Evolutionary conservation across 30 jellyfish, hydroid and myxozoan species (phyloP).

Genomic region (Turritopsis dohrnii): DNA sequence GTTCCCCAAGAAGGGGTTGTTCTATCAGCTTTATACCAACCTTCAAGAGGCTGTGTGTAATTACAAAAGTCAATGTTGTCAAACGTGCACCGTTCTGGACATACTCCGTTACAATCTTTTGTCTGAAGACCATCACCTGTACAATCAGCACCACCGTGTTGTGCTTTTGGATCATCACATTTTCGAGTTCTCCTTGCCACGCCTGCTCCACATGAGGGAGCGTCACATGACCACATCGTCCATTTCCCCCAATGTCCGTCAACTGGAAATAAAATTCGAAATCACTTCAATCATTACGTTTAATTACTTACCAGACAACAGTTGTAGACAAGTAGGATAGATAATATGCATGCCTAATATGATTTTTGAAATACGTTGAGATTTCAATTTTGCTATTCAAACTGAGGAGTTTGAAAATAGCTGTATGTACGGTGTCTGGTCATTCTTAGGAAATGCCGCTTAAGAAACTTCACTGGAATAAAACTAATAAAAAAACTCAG

Average conservation of each 20-base stretch:
- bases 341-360: no score
- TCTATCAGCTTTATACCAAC: background rate
- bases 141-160: slow-evolving; percentile 11
- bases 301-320: no score
- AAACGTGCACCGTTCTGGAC: background rate
- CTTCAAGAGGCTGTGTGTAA: background rate
- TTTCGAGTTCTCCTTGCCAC: background rate
- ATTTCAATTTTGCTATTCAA: no score
- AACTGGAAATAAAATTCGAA: no score
- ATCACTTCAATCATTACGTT: no score
- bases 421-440: no score
- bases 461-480: no score
- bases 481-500: no score
- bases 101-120: background rate
- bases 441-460: no score
- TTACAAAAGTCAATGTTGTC: background rate
- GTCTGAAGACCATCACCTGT: background rate
- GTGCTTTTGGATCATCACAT: slow-evolving; percentile 13
- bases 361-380: no score
- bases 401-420: no score
- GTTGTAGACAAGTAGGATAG: no score
- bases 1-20: background rate
- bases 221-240: slow-evolving; percentile 6
- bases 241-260: slow-evolving; percentile 17
- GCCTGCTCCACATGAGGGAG: background rate